A percentile compares a stretch with the other conserved stretches of the same genome.
These are phyloP conservation scores for Dasysyrphus albostriatus DNA, from an alignment of 2,888 invertebrate species.

Conservation along the genomic window DNA sequence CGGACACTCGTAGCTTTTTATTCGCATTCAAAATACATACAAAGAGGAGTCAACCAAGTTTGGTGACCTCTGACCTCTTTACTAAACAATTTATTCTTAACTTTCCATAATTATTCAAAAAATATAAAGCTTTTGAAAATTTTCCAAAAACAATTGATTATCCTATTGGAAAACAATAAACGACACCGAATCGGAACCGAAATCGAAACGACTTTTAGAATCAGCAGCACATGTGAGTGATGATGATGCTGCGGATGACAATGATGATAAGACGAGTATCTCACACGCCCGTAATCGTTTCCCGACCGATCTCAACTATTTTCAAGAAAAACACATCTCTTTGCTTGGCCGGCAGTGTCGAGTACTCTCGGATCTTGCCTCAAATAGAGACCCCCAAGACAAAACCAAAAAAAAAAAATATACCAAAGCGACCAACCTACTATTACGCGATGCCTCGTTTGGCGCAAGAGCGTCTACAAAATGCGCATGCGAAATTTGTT, in stretches of 20 bases:
- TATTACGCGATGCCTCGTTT: constrained; percentile 62
- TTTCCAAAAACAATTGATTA: constrained; percentile 41
- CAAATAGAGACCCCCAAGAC: constrained; percentile 53
- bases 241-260: constrained; percentile 45
- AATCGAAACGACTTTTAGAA: constrained; percentile 31
- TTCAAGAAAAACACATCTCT: constrained; percentile 68
- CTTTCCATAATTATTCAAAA: constrained; percentile 14
- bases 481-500: constrained; percentile 74
- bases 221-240: constrained; percentile 57
- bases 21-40: neutral
- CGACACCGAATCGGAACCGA: constrained; percentile 7
- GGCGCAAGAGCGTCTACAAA: constrained; percentile 75
- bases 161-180: constrained; percentile 41
- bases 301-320: constrained; percentile 76
- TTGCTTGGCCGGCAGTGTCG: constrained; percentile 38
- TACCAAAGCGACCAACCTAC: constrained; percentile 39
- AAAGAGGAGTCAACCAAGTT: constrained; percentile 8
- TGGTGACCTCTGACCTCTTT: constrained; percentile 30
- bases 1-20: neutral
- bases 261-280: constrained; percentile 70
- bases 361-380: constrained; percentile 49
- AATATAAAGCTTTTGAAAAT: neutral
- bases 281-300: constrained; percentile 76
- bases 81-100: constrained; percentile 26
- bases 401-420: constrained; percentile 36